Evolutionary conservation across 2,113 vertebrate species (phyloP), one percentile per base, ranked within the genome.

Genomic region (Otis tarda): DNA sequence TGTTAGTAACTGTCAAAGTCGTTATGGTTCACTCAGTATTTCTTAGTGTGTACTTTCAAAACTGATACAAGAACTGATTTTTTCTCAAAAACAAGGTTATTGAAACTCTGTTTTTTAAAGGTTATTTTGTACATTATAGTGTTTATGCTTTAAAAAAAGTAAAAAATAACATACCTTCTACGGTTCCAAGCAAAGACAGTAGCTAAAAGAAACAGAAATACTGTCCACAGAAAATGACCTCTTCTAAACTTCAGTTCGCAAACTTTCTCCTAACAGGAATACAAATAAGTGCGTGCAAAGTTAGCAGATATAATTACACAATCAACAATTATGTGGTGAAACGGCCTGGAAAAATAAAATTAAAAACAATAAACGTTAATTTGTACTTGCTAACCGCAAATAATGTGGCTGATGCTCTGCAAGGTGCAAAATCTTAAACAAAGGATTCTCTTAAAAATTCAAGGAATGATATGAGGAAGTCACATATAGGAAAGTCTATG

Each of bases 331-430:
- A 93, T 17, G 55, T 70, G 35, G 70, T 95, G 87, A 91, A 96
- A 97, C 91, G 74, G 65, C 89, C 65, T 91, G 86, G 86, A 87
- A 96, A 96, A 95, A 90, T 68, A 93, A 94, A 96, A 89, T 91
- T 89, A 63, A 94, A 94, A 85, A 73, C 83, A 96, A 90, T 89
- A 89, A 83, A 89, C 83, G 75, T 88, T 93, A 80, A 93, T 87
- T 86, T 90, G 71, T 86, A 91, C 94, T 94, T 95, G 52, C 68
- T 90, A 93, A 87, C 63, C 65, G 78, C 1, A 0, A 56, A 90
- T 56, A 12, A 88, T 65, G 55, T 74, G 78, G 53, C n/a, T 91
- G 55, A 47, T 84, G 56, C 18, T 74, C 63, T 84, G 60, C 33
- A 79, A 80, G 45, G 53, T 0, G 0, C 60, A 94, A 92, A 94